Evolutionary conservation across 23 tunicate species (phyloP).

Genomic region (Phallusia fumigata): DNA sequence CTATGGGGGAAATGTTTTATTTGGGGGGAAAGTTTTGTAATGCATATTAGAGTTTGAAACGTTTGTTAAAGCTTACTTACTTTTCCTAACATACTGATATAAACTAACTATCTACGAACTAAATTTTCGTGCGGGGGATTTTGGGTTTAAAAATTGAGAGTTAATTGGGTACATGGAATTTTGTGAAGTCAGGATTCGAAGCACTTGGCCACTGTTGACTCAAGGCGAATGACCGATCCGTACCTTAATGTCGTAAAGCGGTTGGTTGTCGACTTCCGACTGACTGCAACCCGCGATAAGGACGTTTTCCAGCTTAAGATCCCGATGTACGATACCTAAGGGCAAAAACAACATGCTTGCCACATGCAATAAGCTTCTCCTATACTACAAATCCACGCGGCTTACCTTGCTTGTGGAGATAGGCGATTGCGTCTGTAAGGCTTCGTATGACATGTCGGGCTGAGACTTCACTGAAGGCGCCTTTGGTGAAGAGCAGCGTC

Average conservation of each 20-base stretch:
- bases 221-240: too few relatives aligned
- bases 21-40: too few relatives aligned
- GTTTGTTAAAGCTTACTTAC: neutral
- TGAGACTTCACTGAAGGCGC: constrained; percentile 76
- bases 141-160: too few relatives aligned
- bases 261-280: constrained; percentile 35
- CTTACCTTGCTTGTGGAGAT: constrained; percentile 84
- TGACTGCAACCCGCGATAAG: constrained; percentile 56
- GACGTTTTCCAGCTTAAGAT: constrained; percentile 90
- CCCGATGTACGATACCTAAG: constrained; percentile 94
- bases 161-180: too few relatives aligned
- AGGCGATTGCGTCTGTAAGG: constrained; percentile 70
- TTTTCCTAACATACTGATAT: too few relatives aligned
- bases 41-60: too few relatives aligned
- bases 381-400: neutral
- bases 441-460: constrained; percentile 56
- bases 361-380: neutral
- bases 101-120: too few relatives aligned
- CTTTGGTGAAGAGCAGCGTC: constrained; percentile 38
- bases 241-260: constrained; percentile 86
- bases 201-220: too few relatives aligned
- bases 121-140: too few relatives aligned
- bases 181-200: too few relatives aligned
- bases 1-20: too few relatives aligned
- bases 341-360: neutral